Evolutionary conservation across 2,888 invertebrate species (phyloP).

Genomic region (Synergus itoensis): DNA sequence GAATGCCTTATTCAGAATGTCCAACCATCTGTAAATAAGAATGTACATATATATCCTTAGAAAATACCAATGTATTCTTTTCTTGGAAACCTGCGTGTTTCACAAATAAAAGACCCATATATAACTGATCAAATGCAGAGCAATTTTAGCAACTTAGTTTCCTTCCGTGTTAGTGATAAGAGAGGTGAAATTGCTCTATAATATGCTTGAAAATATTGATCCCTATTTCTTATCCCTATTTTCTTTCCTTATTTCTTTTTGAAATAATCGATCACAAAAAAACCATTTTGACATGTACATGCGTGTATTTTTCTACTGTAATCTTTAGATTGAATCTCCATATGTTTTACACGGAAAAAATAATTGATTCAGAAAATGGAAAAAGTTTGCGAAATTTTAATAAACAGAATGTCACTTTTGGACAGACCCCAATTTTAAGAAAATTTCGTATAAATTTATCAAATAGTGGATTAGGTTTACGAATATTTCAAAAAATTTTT

Average conservation of each 20-base stretch:
- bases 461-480: too few relatives aligned
- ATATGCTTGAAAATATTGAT: constrained; percentile 37
- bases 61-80: neutral
- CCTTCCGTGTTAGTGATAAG: constrained; percentile 7
- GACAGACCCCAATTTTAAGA: too few relatives aligned
- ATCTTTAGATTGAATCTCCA: too few relatives aligned
- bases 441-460: too few relatives aligned
- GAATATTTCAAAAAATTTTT: too few relatives aligned
- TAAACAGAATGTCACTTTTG: too few relatives aligned
- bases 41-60: neutral
- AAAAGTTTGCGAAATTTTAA: too few relatives aligned
- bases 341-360: too few relatives aligned
- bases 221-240: neutral
- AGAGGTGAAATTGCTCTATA: constrained; percentile 32
- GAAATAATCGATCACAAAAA: neutral
- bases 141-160: constrained; percentile 19
- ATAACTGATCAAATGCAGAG: neutral
- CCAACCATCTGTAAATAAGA: neutral
- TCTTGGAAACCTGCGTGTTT: neutral
- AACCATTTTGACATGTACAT: constrained; percentile 45
- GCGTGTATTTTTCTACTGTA: too few relatives aligned
- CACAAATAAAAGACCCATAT: neutral
- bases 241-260: neutral
- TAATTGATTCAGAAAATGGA: too few relatives aligned
- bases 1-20: neutral